Evolutionary conservation across 2,888 invertebrate genomes (phyloP).

Genomic region (Hypercompe scribonia): DNA sequence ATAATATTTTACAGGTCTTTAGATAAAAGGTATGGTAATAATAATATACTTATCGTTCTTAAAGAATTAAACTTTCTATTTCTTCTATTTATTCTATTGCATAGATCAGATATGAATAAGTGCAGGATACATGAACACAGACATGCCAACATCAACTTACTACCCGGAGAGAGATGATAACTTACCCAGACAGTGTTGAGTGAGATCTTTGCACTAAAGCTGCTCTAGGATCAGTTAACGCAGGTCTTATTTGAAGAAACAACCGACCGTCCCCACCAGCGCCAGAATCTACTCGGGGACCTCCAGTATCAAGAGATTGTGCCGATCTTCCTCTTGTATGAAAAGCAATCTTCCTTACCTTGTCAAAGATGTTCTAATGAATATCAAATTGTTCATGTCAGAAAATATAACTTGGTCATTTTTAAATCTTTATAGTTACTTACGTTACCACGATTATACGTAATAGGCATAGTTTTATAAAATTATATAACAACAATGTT

Average conservation of each 20-base stretch:
- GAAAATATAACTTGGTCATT: conserved; percentile 34
- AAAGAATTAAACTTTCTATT: no score
- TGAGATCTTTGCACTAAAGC: conserved; percentile 79
- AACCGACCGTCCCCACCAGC: conserved; percentile 75
- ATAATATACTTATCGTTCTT: no score
- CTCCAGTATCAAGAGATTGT: conserved; percentile 77
- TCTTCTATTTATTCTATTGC: no score
- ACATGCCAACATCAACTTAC: not conserved
- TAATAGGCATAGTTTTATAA: conserved; percentile 76
- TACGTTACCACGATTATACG: conserved; percentile 82
- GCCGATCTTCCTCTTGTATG: conserved; percentile 82
- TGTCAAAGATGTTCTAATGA: conserved; percentile 27
- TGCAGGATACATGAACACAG: not conserved
- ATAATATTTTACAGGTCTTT: no score
- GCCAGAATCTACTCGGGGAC: conserved; percentile 63
- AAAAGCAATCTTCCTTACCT: conserved; percentile 82
- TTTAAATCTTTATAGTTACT: conserved; percentile 55
- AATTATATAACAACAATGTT: conserved; percentile 53
- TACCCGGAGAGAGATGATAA: no score
- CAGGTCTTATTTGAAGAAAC: conserved; percentile 82
- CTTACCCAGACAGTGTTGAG: conserved; percentile 80
- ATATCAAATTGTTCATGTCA: conserved; percentile 14
- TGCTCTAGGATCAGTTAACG: conserved; percentile 75
- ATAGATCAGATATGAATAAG: no score
- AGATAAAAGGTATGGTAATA: no score